Base-by-base conservation (phyloP, 2,113 vertebrate genomes). In the Sapajus apella region DNA sequence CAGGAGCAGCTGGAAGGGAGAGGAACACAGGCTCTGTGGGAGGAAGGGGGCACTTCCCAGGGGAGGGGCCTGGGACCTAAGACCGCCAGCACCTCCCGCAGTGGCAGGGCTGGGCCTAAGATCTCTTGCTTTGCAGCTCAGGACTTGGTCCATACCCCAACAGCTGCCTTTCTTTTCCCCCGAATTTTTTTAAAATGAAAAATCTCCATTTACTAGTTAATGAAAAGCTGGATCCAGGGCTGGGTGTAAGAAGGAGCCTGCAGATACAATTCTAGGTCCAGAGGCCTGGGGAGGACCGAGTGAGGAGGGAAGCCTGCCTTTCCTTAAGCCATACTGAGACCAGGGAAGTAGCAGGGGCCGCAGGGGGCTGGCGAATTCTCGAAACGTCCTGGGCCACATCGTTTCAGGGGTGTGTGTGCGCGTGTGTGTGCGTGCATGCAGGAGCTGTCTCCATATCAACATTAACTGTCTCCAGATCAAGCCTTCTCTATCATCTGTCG, bases 11-110 rank as follows among this genome's bases (percentile, higher is more conserved):
- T 14, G n/a, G 43, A 23, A 21, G 55, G 37, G 47, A 5, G 32
- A 52, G 50, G 56, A 58, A 4, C 10, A 1, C 0, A 0, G 5
- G 14, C 25, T 52, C 12, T 3, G 25, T 2, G 52, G 89, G 45
- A 79, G 55, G 40, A 47, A 47, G 45, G 40, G 37, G 32, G 23
- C 6, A 5, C 40, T 50, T 32, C 32, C 16, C 5, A 4, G 43
- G 35, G 14, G 47, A 79, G 77, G 52, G 0, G 0, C 11, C 56
- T 84, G 11, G 58, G 58, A 25, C 6, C 77, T 0, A 21, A 96
- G 77, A 64, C 8, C 32, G 35, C 30, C 70, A 2, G 77, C 0
- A 27, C 43, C 47, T 55, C 43, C 35, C 0, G 2, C 7, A 3
- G 79, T 0, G 1, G n/a, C 17, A 55, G 72, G 43, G 40, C 61